Conservation (phyloP, 2,888 invertebrate genomes). For the Conops quadrifasciatus region DNA sequence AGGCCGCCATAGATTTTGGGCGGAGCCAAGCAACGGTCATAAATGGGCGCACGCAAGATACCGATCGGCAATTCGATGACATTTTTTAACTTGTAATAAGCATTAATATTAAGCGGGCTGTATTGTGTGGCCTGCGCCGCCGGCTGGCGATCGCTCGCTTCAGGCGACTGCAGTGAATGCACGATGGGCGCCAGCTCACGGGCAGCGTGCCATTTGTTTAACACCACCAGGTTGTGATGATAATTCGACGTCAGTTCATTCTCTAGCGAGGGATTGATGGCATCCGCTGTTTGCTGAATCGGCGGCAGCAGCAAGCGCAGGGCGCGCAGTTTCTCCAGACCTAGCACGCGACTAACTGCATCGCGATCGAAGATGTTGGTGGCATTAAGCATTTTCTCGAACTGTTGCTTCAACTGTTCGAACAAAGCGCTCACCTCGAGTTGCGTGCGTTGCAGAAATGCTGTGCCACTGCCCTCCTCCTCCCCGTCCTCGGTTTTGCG, state of each 20-base stretch:
- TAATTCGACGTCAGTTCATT: slow-evolving; percentile 42
- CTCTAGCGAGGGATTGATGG: background rate
- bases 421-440: slow-evolving; percentile 45
- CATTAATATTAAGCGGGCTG: slow-evolving; percentile 57
- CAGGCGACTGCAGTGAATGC: background rate
- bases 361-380: slow-evolving; percentile 52
- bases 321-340: slow-evolving; percentile 51
- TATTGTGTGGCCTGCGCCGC: slow-evolving; percentile 27
- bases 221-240: slow-evolving; percentile 50
- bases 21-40: slow-evolving; percentile 41
- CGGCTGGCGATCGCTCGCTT: background rate
- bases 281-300: background rate
- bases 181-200: slow-evolving; percentile 29
- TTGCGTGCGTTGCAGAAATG: slow-evolving; percentile 42
- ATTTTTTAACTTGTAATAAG: slow-evolving; percentile 58
- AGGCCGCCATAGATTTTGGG: slow-evolving; percentile 52
- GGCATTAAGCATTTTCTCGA: slow-evolving; percentile 50
- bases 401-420: slow-evolving; percentile 50
- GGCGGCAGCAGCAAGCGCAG: slow-evolving; percentile 53
- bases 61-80: slow-evolving; percentile 58
- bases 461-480: background rate
- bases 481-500: slow-evolving; percentile 38
- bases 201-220: slow-evolving; percentile 36
- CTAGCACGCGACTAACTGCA: slow-evolving; percentile 45
- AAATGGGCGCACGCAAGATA: slow-evolving; percentile 51